Evolutionary conservation across 1,140 invertebrate species (phyloP), one percentile per base, ranked within the genome.

Genomic region (Nasonia giraulti): DNA sequence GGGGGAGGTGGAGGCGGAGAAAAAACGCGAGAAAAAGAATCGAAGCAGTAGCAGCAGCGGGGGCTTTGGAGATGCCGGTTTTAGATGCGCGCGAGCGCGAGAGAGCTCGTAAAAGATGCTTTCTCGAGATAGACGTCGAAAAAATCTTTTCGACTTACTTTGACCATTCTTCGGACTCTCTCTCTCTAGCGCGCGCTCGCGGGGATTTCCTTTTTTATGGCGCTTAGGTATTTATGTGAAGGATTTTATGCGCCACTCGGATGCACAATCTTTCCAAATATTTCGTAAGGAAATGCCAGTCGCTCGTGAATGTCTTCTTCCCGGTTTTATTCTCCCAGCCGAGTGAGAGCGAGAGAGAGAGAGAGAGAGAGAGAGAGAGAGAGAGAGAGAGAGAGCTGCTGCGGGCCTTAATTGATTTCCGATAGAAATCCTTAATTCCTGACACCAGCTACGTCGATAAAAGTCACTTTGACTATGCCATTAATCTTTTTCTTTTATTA

Each of bases 131-230:
- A 33, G 37, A 33, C 4, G 77, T 83, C 75, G 23, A 76, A 83
- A 76, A 76, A 68, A 76, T 83, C 73, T 47, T 76, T 76, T 62
- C 74, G 74, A 83, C 55, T 83, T 76, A 83, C 81, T 83, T 83
- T 68, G 74, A 78, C 75, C 62, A 78, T 83, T 83, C 75, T 83
- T 17, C 50, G 33, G 62, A 71, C 1, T 62, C 55, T 20, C 55
- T 14, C 37, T 40, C 37, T 5, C 7, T 27, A 27, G 40, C 40
- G 40, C 40, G 40, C 10, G 40, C 40, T 8, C 40, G 40, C 40
- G 55, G 17, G 55, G 81, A 66, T 75, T 81, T 31, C 69, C 27
- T 33, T 55, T 69, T 68, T 69, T 80, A 68, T n/a, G 23, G 55
- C 4, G 78, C 78, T 33, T 40, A 75, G 66, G 75, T 78, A 83